Base-by-base conservation (phyloP, 2,797 vertebrate genomes). In the Orestias chungarensis region DNA sequence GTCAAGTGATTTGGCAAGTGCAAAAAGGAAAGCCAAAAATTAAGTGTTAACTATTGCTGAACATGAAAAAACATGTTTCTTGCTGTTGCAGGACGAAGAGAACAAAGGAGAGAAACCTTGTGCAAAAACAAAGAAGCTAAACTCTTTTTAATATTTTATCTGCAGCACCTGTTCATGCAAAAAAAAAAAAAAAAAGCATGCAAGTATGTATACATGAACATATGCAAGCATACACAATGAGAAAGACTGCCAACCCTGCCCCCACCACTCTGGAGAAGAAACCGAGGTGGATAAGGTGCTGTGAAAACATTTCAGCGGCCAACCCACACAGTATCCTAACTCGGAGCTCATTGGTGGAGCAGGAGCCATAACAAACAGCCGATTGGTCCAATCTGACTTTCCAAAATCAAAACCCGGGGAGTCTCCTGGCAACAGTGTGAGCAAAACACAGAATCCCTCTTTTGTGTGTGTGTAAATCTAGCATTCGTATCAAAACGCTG, bases 381-480 rank as follows among this genome's bases (percentile, higher is more conserved):
- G 78, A 92, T 93, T 93, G 90, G 90, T 75, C 68, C 59, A 44
- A 38, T 54, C 66, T 12, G 43, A 70, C 75, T 83, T 87, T 89
- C 89, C 72, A 84, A 85, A 89, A 82, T 76, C 70, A 46, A 90
- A 87, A 91, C 73, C 82, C 59, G 0, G 73, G 62, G 79, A 82
- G 82, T 91, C 79, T 89, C 93, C 91, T 89, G 89, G 93, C 93
- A 94, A 94, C 93, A 93, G 86, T 4, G 64, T 44, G 79, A 90
- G 84, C 72, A 87, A 82, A 87, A 85, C 81, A 90, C 78, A 74
- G 71, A 76, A 74, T 81, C 72, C 57, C 33, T 38, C 33, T 38
- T 78, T 12, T 54, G 12, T 42, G 8, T 55, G 67, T 31, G 31
- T 74, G 66, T 73, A 74, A 79, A 70, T 66, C 74, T 80, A 9